phyloP scores from a whole-genome alignment of 2,888 invertebrate species.

The Drosophila quinaria region DNA sequence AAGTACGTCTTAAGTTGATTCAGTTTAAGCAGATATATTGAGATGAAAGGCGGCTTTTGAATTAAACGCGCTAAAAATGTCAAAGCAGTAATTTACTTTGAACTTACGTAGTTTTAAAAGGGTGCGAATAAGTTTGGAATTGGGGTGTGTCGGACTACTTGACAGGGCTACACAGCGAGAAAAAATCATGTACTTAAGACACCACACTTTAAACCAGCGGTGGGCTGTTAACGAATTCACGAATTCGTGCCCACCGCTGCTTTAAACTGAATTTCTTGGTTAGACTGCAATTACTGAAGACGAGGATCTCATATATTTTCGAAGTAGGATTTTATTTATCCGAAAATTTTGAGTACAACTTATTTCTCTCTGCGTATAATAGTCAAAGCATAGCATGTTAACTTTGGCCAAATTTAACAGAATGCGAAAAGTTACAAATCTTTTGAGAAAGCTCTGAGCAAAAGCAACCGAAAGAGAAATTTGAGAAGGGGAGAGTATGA shows the following conservation, averaged over 20 bases:
- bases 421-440: background rate
- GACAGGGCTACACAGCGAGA: background rate
- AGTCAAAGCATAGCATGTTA: background rate
- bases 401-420: background rate
- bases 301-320: background rate
- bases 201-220: too few relatives aligned
- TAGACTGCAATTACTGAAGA: background rate
- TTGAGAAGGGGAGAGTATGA: background rate
- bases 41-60: background rate
- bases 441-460: background rate
- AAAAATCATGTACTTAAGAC: background rate
- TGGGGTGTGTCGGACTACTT: background rate
- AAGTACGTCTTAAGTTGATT: background rate
- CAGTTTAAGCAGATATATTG: background rate
- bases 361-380: background rate
- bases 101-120: background rate
- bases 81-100: slow-evolving; percentile 2
- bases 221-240: too few relatives aligned
- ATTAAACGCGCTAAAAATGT: background rate
- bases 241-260: too few relatives aligned
- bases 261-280: background rate
- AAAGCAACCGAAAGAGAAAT: background rate
- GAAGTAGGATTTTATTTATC: too few relatives aligned
- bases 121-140: background rate
- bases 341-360: too few relatives aligned